phyloP scores from a whole-genome alignment of 1,140 invertebrate species.

The Zaprionus davidi region DNA sequence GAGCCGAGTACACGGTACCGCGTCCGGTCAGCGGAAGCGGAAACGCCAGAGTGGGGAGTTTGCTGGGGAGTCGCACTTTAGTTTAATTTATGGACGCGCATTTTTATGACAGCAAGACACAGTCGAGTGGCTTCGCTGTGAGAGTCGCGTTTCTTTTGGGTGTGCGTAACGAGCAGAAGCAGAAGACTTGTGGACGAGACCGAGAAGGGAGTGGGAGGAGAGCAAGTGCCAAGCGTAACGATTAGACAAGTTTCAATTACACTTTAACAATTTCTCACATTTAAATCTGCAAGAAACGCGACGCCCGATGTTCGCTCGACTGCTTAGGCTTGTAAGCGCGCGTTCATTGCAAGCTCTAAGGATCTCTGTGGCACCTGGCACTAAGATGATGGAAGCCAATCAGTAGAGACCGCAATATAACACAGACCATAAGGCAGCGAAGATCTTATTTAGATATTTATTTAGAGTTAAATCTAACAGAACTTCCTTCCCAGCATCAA shows the following conservation, averaged over 20 bases:
- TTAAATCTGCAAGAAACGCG: constrained; percentile 68
- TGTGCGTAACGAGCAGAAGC: constrained; percentile 6
- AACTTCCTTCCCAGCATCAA: neutral
- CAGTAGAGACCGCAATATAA: neutral
- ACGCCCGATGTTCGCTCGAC: constrained; percentile 72
- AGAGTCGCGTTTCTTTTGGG: constrained; percentile 31
- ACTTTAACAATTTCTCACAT: constrained; percentile 83
- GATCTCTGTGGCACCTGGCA: constrained; percentile 35
- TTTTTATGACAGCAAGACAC: constrained; percentile 76
- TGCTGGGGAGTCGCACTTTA: constrained; percentile 65
- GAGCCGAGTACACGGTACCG: constrained; percentile 11
- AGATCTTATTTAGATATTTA: neutral
- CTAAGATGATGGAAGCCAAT: neutral
- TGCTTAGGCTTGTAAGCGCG: constrained; percentile 73
- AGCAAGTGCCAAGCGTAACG: constrained; percentile 42
- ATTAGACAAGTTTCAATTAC: constrained; percentile 82
- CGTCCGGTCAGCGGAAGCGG: constrained; percentile 64
- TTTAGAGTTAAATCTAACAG: neutral
- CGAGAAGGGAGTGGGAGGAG: neutral
- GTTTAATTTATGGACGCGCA: constrained; percentile 78
- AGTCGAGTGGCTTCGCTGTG: constrained; percentile 48
- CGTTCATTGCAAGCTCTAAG: constrained; percentile 48
- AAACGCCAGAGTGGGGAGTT: constrained; percentile 51
- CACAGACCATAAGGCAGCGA: neutral
- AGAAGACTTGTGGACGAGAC: neutral